Percentiles rank a stretch among this genome's conserved stretches.
These are phyloP conservation scores for Atta colombica DNA, from an alignment of 1,140 invertebrate genomes.

Conservation along the genomic window DNA sequence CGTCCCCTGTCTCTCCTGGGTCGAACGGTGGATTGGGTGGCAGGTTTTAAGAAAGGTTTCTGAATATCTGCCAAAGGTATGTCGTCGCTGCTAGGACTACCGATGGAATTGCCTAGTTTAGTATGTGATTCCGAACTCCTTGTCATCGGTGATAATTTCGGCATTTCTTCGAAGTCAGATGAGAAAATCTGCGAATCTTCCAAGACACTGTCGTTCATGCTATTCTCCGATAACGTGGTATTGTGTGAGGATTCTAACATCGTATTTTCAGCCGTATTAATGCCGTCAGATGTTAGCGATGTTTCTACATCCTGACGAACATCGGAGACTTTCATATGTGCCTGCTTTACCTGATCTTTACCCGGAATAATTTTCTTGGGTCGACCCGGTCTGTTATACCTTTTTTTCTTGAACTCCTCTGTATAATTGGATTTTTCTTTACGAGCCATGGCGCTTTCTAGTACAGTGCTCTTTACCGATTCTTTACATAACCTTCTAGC, in stretches of 20 bases:
- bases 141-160: constrained; percentile 85
- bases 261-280: constrained; percentile 72
- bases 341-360: constrained; percentile 74
- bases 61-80: constrained; percentile 75
- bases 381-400: constrained; percentile 83
- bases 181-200: constrained; percentile 73
- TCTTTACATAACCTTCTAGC: constrained; percentile 85
- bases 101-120: constrained; percentile 77
- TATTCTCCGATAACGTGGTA: constrained; percentile 47
- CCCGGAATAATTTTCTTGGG: constrained; percentile 78
- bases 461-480: constrained; percentile 83
- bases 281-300: constrained; percentile 59
- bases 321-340: constrained; percentile 55
- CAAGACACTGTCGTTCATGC: constrained; percentile 62
- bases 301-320: constrained; percentile 61
- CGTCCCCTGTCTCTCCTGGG: constrained; percentile 79
- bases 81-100: constrained; percentile 77
- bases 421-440: constrained; percentile 86
- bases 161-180: constrained; percentile 84
- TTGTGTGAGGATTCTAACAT: constrained; percentile 74
- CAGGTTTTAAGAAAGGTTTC: constrained; percentile 84
- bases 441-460: constrained; percentile 86
- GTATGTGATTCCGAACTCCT: constrained; percentile 79
- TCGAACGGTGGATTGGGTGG: constrained; percentile 66
- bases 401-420: constrained; percentile 81